Base-by-base conservation (phyloP, 2,888 invertebrate species). In the Eulithis testata region DNA sequence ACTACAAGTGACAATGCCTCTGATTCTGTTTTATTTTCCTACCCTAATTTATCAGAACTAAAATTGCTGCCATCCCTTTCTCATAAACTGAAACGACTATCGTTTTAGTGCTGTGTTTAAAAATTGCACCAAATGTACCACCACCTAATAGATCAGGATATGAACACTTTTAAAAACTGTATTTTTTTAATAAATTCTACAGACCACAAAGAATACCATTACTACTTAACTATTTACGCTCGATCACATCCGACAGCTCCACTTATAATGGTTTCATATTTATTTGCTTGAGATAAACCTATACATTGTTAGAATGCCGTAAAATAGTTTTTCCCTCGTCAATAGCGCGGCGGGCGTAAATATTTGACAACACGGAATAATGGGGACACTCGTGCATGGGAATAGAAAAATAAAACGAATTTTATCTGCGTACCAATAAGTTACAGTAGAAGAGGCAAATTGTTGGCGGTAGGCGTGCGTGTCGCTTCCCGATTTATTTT, bases 291-390 rank as follows among this genome's bases (percentile, higher is more conserved):
- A 70, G 71, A 80, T 78, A 79, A 75, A 81, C 76, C 73, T 78
- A 73, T 78, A 68, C 69, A 44, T 68, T 77, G 74, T 78, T 69
- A 68, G 72, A 72, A 68, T 73, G 76, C 75, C 82, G 80, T 80
- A 74, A 81, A 82, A 81, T 81, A 80, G 80, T 79, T 83, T 78
- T 78, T 75, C 83, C 86, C 83, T 84, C 80, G 81, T 86, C 86
- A 84, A 84, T 78, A 73, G 75, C 68, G 74, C 76, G 74, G 63
- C 68, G 65, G 61, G 78, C 82, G 85, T 85, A 76, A 84, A 86
- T 84, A 76, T 83, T 83, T 85, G 83, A 83, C 85, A 83, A 77
- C 78, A 70, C 65, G 70, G 71, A 74, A 71, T 68, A 72, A 71
- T 66, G 66, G 68, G 69, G 71, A 72, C 60, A 69, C 54, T 64